Evolutionary conservation across 2,113 vertebrate genomes (phyloP).

Genomic region (Pygoscelis antarcticus): DNA sequence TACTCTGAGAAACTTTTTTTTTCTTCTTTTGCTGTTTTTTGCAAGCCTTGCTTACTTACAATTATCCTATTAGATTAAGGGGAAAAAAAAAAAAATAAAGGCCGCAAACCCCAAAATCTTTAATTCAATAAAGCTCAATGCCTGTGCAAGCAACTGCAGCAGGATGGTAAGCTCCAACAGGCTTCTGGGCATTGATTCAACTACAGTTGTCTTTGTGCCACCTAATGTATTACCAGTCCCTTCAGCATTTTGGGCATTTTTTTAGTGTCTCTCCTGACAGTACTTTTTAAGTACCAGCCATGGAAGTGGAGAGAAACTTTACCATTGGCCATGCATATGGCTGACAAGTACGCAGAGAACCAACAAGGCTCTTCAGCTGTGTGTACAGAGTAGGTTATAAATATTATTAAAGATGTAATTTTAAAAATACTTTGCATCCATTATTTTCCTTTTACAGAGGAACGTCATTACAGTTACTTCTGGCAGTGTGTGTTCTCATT

Average conservation of each 20-base stretch:
- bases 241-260: neutral
- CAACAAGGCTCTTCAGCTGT: neutral
- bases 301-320: neutral
- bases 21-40: neutral
- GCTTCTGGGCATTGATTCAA: neutral
- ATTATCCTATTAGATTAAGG: no score
- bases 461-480: neutral
- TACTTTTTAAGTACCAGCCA: neutral
- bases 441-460: neutral
- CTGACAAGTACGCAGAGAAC: neutral
- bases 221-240: neutral
- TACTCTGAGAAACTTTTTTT: neutral
- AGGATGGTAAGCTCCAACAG: neutral
- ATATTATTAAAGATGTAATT: neutral
- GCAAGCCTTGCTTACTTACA: neutral
- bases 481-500: neutral
- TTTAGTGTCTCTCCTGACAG: neutral
- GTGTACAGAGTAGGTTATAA: neutral
- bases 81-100: no score
- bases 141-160: neutral
- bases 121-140: neutral
- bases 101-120: rapidly evolving
- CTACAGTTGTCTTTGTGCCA: neutral
- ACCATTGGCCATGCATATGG: neutral
- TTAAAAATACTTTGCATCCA: neutral